Conservation (phyloP, 2,888 invertebrate genomes). For the Ecdyonurus torrentis region DNA sequence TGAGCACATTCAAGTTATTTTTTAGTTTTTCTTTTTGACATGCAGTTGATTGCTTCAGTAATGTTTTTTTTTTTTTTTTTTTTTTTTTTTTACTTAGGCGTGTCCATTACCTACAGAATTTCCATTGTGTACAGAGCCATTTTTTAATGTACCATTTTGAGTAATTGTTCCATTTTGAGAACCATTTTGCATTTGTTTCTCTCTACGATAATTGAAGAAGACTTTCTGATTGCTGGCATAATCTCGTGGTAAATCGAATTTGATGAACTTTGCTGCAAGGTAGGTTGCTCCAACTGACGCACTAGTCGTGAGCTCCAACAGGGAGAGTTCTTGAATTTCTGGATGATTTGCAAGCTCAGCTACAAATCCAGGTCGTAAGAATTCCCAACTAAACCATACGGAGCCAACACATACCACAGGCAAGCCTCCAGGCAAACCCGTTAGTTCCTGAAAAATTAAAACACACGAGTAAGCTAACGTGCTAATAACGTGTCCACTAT, state of each 20-base stretch:
- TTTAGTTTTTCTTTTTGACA: too few relatives aligned
- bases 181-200: not conserved
- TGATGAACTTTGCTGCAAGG: constrained; percentile 55
- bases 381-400: constrained; percentile 85
- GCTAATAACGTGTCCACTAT: too few relatives aligned
- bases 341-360: constrained; percentile 26
- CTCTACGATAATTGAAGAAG: constrained; percentile 15
- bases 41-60: too few relatives aligned
- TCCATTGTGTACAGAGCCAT: too few relatives aligned
- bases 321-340: constrained; percentile 34
- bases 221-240: constrained; percentile 46
- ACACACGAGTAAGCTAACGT: too few relatives aligned
- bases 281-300: constrained; percentile 77
- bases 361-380: constrained; percentile 53
- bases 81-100: not conserved
- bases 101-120: not conserved
- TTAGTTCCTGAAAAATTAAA: constrained; percentile 30
- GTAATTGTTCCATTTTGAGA: not conserved
- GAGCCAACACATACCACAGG: constrained; percentile 84
- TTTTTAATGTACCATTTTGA: too few relatives aligned
- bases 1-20: too few relatives aligned
- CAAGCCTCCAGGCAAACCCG: constrained; percentile 37
- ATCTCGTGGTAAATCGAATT: constrained; percentile 46
- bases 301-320: constrained; percentile 53
- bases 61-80: too few relatives aligned